Evolutionary conservation across 2,797 vertebrate species (phyloP).

Genomic region (Scolopax bukidnonensis): DNA sequence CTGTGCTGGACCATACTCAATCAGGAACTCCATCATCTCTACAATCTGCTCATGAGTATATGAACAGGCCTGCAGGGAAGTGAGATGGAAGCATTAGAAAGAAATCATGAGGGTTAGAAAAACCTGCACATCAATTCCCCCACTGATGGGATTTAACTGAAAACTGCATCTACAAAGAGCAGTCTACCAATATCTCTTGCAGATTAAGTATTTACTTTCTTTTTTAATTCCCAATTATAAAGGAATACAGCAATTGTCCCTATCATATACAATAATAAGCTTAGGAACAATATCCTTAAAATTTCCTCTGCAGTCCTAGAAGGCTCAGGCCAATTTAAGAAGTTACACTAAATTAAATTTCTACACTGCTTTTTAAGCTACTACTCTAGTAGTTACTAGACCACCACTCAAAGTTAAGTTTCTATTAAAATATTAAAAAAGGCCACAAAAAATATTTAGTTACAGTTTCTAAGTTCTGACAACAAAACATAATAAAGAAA

Average conservation of each 20-base stretch:
- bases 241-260: not conserved
- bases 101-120: not conserved
- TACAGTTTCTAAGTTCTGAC: not conserved
- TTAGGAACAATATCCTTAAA: not conserved
- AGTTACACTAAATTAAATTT: not conserved
- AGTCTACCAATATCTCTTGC: not conserved
- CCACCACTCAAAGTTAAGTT: not conserved
- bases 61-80: constrained; percentile 87
- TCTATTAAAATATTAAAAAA: not conserved
- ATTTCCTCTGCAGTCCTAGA: not conserved
- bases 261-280: not conserved
- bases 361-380: not conserved
- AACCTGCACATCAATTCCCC: not conserved
- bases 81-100: not conserved
- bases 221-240: not conserved
- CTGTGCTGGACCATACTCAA: constrained; percentile 92
- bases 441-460: not conserved
- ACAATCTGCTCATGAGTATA: constrained; percentile 98
- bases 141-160: not conserved
- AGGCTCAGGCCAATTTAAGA: not conserved
- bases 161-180: not conserved
- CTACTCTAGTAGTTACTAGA: not conserved
- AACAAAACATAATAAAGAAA: not conserved
- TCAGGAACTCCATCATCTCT: constrained; percentile 99
- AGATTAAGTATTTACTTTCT: constrained; percentile 3